Conservation (phyloP, 2,113 vertebrate genomes). For the Petrocephalus zakoni region DNA sequence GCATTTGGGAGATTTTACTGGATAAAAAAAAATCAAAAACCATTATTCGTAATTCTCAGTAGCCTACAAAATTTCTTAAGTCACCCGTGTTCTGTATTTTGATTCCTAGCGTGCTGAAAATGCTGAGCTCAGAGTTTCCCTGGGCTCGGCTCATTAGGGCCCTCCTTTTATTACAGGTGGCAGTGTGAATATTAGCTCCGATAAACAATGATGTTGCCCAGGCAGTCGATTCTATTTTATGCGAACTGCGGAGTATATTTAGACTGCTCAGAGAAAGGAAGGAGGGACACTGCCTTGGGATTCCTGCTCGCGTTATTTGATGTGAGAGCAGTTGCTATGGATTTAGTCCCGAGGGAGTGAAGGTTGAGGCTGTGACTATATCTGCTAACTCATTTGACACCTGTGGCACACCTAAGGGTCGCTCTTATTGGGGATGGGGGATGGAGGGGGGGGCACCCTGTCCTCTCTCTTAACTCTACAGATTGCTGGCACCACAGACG, state of each 20-base stretch:
- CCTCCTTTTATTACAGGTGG: neutral
- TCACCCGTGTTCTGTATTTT: too few species aligned
- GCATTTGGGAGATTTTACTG: neutral
- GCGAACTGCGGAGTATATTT: slow-evolving; percentile 24
- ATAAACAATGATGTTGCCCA: neutral
- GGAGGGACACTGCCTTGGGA: slow-evolving; percentile 35
- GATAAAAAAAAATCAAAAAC: neutral
- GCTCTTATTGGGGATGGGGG: neutral
- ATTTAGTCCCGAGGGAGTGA: slow-evolving; percentile 33
- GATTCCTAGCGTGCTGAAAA: neutral
- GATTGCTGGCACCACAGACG: neutral
- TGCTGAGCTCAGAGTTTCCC: neutral
- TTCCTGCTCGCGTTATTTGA: slow-evolving; percentile 39
- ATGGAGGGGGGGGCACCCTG: neutral
- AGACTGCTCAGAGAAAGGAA: slow-evolving; percentile 26
- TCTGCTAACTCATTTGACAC: slow-evolving; percentile 40
- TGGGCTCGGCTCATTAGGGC: neutral
- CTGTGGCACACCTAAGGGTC: slow-evolving; percentile 41
- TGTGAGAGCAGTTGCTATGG: slow-evolving; percentile 46
- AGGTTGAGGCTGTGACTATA: slow-evolving; percentile 37
- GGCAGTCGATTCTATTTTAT: slow-evolving; percentile 14
- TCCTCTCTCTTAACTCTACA: neutral
- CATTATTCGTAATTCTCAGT: neutral
- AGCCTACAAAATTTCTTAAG: neutral
- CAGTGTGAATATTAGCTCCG: neutral